Evolutionary conservation across 2,888 invertebrate species (phyloP).

Genomic region (Alviniconcha strummeri): DNA sequence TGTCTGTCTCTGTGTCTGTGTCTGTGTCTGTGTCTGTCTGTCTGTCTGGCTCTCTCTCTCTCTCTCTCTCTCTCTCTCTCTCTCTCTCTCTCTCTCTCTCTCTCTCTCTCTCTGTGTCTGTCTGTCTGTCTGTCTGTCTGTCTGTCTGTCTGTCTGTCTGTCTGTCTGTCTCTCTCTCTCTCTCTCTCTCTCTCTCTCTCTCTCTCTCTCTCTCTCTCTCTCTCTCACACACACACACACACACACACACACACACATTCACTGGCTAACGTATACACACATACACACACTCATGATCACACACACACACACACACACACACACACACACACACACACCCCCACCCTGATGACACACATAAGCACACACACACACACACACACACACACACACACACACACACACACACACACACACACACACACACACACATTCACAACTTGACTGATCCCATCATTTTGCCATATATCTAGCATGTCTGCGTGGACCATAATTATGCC

Average conservation of each 20-base stretch:
- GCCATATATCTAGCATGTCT: too few relatives aligned
- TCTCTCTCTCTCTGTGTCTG: not conserved
- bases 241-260: too few relatives aligned
- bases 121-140: not conserved
- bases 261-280: too few relatives aligned
- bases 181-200: not conserved
- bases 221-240: not conserved
- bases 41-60: not conserved
- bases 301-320: not conserved
- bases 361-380: not conserved
- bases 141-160: not conserved
- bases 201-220: not conserved
- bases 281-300: too few relatives aligned
- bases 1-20: not conserved
- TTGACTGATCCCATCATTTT: too few relatives aligned
- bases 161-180: not conserved
- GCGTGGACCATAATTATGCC: too few relatives aligned
- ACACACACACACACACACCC: not conserved
- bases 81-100: not conserved
- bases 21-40: constrained; percentile 1
- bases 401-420: constrained; percentile 2
- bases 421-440: not conserved
- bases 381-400: not conserved
- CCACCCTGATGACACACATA: not conserved
- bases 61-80: not conserved